Conservation (phyloP, 2,113 vertebrate genomes). For the Alexandromys fortis region DNA sequence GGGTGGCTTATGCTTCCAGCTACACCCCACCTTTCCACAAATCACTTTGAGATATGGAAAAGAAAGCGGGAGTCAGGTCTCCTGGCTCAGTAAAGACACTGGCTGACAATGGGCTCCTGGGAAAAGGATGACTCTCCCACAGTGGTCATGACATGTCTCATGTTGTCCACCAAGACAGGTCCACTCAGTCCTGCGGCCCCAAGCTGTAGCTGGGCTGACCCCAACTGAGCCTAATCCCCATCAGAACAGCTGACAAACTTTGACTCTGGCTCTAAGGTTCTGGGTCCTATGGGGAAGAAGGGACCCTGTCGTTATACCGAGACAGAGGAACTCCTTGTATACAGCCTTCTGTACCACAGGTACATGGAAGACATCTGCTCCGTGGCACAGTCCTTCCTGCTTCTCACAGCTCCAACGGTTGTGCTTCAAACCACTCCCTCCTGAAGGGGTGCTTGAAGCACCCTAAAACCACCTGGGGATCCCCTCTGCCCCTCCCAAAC, state of each 20-base stretch:
- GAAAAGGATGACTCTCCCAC: background rate
- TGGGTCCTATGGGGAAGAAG: background rate
- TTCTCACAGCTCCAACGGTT: background rate
- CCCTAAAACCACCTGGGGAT: background rate
- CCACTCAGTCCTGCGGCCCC: background rate
- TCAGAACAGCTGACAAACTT: background rate
- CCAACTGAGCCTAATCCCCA: background rate
- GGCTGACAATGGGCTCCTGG: background rate
- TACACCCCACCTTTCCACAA: background rate
- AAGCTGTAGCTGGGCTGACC: background rate
- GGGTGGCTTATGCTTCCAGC: accelerated
- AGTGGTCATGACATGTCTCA: background rate
- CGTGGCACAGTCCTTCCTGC: background rate
- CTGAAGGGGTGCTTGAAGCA: background rate
- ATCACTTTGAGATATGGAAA: background rate
- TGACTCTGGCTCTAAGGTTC: background rate
- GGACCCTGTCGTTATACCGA: background rate
- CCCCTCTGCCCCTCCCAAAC: background rate
- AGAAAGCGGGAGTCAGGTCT: background rate
- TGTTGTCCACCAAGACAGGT: background rate
- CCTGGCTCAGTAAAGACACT: background rate
- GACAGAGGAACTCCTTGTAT: background rate
- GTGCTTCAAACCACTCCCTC: background rate
- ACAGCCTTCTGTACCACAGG: background rate
- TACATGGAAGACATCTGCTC: background rate